Percentiles rank a stretch among this genome's conserved stretches.
Conservation (phyloP, 1,140 invertebrate species). For the Cherax quadricarinatus region DNA sequence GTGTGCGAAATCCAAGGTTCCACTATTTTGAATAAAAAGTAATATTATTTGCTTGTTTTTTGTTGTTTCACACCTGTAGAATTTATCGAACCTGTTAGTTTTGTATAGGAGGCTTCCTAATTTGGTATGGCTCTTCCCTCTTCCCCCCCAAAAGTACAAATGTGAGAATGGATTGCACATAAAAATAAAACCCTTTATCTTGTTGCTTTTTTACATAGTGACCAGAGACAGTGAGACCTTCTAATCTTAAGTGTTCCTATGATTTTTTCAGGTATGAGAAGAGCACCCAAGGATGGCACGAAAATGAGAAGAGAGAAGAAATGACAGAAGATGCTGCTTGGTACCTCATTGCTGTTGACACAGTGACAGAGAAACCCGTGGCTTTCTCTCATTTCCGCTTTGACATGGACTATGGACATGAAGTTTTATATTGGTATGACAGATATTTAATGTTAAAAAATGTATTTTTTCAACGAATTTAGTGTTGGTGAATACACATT, state of each 20-base stretch:
- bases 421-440: slow-evolving; percentile 85
- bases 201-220: too few species aligned
- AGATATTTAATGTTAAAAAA: too few species aligned
- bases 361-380: slow-evolving; percentile 79
- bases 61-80: too few species aligned
- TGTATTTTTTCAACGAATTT: not conserved
- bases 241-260: not conserved
- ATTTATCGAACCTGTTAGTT: too few species aligned
- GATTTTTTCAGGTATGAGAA: slow-evolving; percentile 36
- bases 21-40: too few species aligned
- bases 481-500: not conserved
- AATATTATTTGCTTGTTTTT: too few species aligned
- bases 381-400: slow-evolving; percentile 89
- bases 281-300: slow-evolving; percentile 84
- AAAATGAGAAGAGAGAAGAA: slow-evolving; percentile 81
- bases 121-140: too few species aligned
- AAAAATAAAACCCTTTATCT: too few species aligned
- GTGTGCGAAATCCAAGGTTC: too few species aligned
- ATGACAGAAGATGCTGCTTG: slow-evolving; percentile 82
- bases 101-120: too few species aligned
- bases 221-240: not conserved
- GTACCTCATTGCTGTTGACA: slow-evolving; percentile 81
- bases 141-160: too few species aligned
- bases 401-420: slow-evolving; percentile 86
- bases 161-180: too few species aligned